Evolutionary conservation across 2,797 vertebrate genomes (phyloP), one percentile per base, ranked within the genome.

Genomic region (Choloepus didactylus): DNA sequence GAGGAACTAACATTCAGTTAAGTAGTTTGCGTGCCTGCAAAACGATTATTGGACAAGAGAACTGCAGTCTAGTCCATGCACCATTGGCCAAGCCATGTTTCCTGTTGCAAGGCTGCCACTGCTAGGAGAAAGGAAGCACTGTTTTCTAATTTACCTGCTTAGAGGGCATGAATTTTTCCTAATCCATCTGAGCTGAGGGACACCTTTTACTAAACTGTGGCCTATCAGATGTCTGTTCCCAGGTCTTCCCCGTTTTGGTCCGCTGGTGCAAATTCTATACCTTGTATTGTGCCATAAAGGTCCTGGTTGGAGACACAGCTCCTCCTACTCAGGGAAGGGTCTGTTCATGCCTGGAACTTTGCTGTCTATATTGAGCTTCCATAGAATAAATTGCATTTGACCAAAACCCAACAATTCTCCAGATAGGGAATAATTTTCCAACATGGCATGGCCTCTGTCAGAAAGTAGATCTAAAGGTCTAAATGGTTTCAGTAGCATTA

Each of bases 11-110:
- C 56, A 9, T 44, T 76, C n/a, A 18, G 7, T 8, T 38, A 27
- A 9, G 41, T 4, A 14, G 3, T 35, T 31, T 35, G 4, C 7
- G 10, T 44, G 10, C 35, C 49, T 15, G 7, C 12, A 6, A 9
- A 12, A 49, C 23, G 56, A 59, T 29, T 51, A 15, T 44, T 15
- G 4, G 15, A 35, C 6, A 31, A 41, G 6, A 11, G 3, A 12
- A 15, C 54, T 16, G 4, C 35, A 14, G 0, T 54, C 15, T 6
- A 41, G 41, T 11, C 46, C 4, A 2, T 1, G 0, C 69, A 49
- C 15, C 66, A 9, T 35, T 76, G n/a, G 19, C 41, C n/a, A 66
- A n/a, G 3, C 15, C 29, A 9, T 9, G 14, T 8, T 2, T 3
- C 35, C 56, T 44, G n/a, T 21, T 38, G 15, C 6, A 4, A 9